Conservation (phyloP, 2,888 invertebrate genomes). For the Xestia ashworthii region DNA sequence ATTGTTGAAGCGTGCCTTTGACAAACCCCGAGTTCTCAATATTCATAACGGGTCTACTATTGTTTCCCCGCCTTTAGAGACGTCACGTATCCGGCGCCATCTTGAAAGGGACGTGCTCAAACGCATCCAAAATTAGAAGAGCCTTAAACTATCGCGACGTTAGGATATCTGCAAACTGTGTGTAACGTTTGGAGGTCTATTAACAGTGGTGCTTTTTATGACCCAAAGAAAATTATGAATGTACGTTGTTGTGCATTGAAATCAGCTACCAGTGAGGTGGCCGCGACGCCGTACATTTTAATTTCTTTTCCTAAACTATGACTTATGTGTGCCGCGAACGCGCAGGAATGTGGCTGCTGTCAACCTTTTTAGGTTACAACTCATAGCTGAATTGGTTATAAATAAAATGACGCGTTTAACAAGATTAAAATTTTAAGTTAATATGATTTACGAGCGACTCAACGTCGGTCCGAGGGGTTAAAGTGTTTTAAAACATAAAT, state of each 20-base stretch:
- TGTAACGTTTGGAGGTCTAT: constrained; percentile 73
- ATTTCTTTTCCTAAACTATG: constrained; percentile 74
- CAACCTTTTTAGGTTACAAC: constrained; percentile 60
- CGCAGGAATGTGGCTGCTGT: constrained; percentile 71
- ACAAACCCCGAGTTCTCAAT: constrained; percentile 83
- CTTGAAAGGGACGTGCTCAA: constrained; percentile 85
- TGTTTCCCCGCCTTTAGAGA: constrained; percentile 85
- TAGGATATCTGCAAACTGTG: constrained; percentile 58
- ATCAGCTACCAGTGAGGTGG: constrained; percentile 77
- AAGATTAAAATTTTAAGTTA: constrained; percentile 69
- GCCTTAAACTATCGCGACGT: constrained; percentile 70
- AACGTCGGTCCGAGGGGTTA: constrained; percentile 50
- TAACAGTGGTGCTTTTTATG: constrained; percentile 80
- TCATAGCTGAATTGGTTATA: constrained; percentile 56
- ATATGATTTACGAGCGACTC: constrained; percentile 75
- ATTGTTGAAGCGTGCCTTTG: constrained; percentile 78
- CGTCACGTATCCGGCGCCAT: constrained; percentile 88
- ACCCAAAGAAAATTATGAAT: constrained; percentile 88
- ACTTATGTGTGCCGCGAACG: constrained; percentile 74
- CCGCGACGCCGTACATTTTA: constrained; percentile 75
- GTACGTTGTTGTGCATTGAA: constrained; percentile 79
- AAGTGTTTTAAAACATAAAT: constrained; percentile 77
- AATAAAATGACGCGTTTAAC: constrained; percentile 57
- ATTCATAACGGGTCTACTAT: constrained; percentile 87
- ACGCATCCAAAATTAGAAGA: constrained; percentile 79